Evolutionary conservation across 1,140 invertebrate genomes (phyloP).

Genomic region (Oedothorax gibbosus): DNA sequence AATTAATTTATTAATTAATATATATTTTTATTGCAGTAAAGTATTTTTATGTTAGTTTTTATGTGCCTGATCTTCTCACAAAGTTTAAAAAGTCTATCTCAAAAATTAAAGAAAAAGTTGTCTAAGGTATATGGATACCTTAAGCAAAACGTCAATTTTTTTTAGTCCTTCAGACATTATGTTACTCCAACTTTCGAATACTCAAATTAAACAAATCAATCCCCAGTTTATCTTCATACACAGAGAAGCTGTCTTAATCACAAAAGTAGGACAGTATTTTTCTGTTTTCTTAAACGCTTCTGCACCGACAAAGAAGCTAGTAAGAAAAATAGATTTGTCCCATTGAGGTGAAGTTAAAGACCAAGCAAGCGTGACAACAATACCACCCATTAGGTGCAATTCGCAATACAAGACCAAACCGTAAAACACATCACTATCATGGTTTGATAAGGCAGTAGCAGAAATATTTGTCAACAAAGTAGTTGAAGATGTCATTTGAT

Average conservation of each 20-base stretch:
- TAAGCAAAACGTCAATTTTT: neutral
- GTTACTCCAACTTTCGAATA: neutral
- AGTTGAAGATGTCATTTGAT: too few relatives aligned
- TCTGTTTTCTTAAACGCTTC: slow-evolving; percentile 12
- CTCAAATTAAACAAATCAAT: slow-evolving; percentile 22
- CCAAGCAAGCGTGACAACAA: slow-evolving; percentile 48
- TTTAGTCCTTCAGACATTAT: too few relatives aligned
- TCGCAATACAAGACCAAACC: slow-evolving; percentile 30
- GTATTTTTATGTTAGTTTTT: too few relatives aligned
- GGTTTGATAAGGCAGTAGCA: too few relatives aligned
- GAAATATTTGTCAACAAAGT: too few relatives aligned
- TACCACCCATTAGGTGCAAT: slow-evolving; percentile 42
- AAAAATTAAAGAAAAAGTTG: too few relatives aligned
- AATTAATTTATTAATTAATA: too few relatives aligned
- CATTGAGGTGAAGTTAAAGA: slow-evolving; percentile 32
- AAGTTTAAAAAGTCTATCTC: too few relatives aligned
- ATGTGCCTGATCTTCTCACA: too few relatives aligned
- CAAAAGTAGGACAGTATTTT: slow-evolving; percentile 24
- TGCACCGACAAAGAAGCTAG: slow-evolving; percentile 44
- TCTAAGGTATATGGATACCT: too few relatives aligned
- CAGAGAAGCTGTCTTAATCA: neutral
- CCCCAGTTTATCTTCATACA: slow-evolving; percentile 8
- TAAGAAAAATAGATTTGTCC: slow-evolving; percentile 1
- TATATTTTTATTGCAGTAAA: too few relatives aligned
- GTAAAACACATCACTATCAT: neutral